phyloP scores from a whole-genome alignment of 1,140 invertebrate species.

The Drosophila malerkotliana region DNA sequence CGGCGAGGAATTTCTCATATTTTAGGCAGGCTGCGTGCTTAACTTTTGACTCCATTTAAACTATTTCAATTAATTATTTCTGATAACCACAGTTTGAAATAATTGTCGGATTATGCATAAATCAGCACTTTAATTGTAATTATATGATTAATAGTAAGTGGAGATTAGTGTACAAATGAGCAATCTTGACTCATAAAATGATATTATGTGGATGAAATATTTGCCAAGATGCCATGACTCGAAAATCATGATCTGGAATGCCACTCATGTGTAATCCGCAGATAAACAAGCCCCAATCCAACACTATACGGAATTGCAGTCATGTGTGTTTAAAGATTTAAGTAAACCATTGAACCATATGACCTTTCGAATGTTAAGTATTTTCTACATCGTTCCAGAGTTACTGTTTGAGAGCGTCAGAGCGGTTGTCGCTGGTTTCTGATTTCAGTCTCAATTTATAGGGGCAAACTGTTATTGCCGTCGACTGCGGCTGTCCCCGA shows the following conservation, averaged over 20 bases:
- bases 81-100: constrained; percentile 16
- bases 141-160: too few relatives aligned
- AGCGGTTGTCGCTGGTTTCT: not conserved
- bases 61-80: constrained; percentile 27
- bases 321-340: constrained; percentile 11
- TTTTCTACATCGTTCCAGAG: not conserved
- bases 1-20: not conserved
- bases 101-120: not conserved
- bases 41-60: not conserved
- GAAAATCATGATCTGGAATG: constrained; percentile 3
- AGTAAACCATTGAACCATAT: not conserved
- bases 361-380: not conserved
- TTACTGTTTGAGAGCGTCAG: not conserved
- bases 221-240: constrained; percentile 1
- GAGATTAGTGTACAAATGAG: too few relatives aligned
- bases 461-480: constrained; percentile 11
- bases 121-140: not conserved
- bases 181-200: too few relatives aligned
- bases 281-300: constrained; percentile 18
- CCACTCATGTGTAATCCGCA: constrained; percentile 35
- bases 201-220: constrained; percentile 1
- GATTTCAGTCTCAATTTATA: constrained; percentile 24
- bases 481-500: constrained; percentile 7
- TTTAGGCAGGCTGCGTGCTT: too few relatives aligned
- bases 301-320: not conserved